Percentiles rank a stretch among this genome's conserved stretches.
Conservation (phyloP, 2,888 invertebrate species). For the Serrognathus titanus region DNA sequence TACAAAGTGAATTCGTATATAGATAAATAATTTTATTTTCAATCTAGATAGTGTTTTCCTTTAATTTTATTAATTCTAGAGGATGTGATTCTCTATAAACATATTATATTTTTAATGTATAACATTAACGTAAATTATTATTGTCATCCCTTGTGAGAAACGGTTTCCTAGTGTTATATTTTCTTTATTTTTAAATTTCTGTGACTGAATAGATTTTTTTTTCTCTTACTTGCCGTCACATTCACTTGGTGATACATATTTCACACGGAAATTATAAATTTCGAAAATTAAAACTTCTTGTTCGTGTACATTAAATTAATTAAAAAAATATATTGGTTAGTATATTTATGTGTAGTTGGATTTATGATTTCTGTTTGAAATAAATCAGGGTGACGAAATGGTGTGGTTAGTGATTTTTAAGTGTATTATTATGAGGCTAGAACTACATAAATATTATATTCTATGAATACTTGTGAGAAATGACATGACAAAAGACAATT, state of each 20-base stretch:
- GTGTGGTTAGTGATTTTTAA: conserved; percentile 19
- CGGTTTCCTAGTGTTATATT: not conserved
- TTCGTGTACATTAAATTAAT: too few relatives aligned
- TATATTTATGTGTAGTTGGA: too few relatives aligned
- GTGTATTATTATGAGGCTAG: conserved; percentile 16
- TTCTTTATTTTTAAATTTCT: conserved; percentile 6
- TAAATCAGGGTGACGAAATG: not conserved
- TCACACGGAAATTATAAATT: too few relatives aligned
- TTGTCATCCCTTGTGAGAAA: not conserved
- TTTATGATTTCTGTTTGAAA: too few relatives aligned
- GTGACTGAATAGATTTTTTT: conserved; percentile 12
- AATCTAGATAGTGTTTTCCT: conserved; percentile 17
- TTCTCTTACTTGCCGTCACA: not conserved
- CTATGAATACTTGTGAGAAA: conserved; percentile 18
- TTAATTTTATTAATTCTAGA: conserved; percentile 27
- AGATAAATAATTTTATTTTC: conserved; percentile 3
- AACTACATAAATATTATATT: conserved; percentile 15
- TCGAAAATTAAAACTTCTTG: too few relatives aligned
- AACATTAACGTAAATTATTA: conserved; percentile 12
- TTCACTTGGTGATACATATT: not conserved
- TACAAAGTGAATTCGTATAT: conserved; percentile 41
- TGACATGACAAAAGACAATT: conserved; percentile 39
- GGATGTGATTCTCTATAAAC: conserved; percentile 30
- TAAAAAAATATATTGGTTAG: too few relatives aligned
- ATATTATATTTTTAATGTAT: conserved; percentile 17